Evolutionary conservation across 2,113 vertebrate genomes (phyloP).

Genomic region (Psilopsiagon aurifrons): DNA sequence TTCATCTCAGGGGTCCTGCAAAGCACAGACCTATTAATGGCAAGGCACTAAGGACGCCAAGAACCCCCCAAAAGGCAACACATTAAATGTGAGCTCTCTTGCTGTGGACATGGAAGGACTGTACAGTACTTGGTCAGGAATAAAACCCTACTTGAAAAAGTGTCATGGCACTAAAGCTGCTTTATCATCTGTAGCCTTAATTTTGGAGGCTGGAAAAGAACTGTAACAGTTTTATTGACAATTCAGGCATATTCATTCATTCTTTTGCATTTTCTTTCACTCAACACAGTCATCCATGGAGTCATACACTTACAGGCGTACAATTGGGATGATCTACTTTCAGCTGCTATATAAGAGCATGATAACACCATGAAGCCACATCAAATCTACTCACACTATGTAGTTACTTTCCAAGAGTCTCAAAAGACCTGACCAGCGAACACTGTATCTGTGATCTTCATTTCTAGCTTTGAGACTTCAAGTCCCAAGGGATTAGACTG

Average conservation of each 20-base stretch:
- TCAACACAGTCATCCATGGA: not conserved
- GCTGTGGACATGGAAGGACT: constrained; percentile 55
- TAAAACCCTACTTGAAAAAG: constrained; percentile 37
- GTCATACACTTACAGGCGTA: not conserved
- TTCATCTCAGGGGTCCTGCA: constrained; percentile 68
- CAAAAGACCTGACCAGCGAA: not conserved
- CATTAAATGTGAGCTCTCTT: constrained; percentile 59
- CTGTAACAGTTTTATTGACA: not conserved
- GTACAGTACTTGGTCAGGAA: constrained; percentile 15
- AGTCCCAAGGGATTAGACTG: not conserved
- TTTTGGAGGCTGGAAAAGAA: constrained; percentile 35
- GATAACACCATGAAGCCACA: not conserved
- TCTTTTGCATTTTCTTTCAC: not conserved
- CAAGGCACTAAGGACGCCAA: constrained; percentile 68
- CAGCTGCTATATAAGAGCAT: not conserved
- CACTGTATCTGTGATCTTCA: not conserved
- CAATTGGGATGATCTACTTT: not conserved
- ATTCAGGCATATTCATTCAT: not conserved
- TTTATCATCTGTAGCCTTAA: not conserved
- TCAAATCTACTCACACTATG: not conserved
- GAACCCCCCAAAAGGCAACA: constrained; percentile 63
- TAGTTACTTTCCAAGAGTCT: not conserved
- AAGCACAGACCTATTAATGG: constrained; percentile 67
- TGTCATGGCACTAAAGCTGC: not conserved
- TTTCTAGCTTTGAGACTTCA: not conserved